Conservation (phyloP, 2,797 vertebrate genomes). For the Sphenopsis melanotis region DNA sequence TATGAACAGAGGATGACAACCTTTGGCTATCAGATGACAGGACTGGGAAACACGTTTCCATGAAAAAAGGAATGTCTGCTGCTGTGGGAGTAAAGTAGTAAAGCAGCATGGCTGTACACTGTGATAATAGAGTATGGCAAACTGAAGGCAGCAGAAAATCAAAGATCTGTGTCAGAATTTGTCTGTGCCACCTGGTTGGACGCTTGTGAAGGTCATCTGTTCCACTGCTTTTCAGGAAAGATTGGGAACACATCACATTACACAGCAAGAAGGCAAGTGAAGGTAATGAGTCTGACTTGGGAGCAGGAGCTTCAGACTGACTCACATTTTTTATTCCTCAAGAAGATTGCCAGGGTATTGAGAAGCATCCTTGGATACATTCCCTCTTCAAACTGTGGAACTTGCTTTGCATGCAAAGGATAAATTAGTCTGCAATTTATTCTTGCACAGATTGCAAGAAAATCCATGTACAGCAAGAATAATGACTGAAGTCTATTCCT, state of each 20-base stretch:
- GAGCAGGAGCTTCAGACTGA: not conserved
- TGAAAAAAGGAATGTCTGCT: not conserved
- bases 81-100: not conserved
- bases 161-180: not conserved
- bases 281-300: not conserved
- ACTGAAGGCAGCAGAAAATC: not conserved
- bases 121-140: not conserved
- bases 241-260: not conserved
- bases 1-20: not conserved
- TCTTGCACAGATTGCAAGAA: not conserved
- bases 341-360: not conserved
- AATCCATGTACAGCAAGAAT: not conserved
- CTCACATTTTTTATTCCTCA: not conserved
- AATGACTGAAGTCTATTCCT: not conserved
- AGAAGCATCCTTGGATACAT: not conserved
- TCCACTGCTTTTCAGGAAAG: not conserved
- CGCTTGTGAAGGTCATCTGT: not conserved
- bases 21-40: not conserved
- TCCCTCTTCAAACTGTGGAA: not conserved
- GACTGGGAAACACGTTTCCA: accelerated
- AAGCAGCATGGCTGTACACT: not conserved
- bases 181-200: not conserved
- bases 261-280: not conserved
- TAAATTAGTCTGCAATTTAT: not conserved
- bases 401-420: not conserved